Conservation (phyloP, 2,888 invertebrate genomes). For the Mechanitis mazaeus region DNA sequence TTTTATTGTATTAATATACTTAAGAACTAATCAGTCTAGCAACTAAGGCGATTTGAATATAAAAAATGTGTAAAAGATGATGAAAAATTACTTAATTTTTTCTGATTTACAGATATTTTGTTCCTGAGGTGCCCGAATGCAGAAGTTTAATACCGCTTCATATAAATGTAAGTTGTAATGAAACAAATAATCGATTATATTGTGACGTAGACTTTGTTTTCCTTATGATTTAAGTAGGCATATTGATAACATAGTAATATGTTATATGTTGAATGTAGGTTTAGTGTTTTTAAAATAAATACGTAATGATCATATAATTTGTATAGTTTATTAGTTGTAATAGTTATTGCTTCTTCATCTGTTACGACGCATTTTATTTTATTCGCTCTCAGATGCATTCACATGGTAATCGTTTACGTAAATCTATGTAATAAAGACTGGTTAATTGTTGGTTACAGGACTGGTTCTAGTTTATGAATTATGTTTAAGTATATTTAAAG, state of each 20-base stretch:
- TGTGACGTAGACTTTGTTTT: too few species aligned
- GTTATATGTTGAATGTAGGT: slow-evolving; percentile 6
- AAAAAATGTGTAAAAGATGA: too few species aligned
- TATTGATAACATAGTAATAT: too few species aligned
- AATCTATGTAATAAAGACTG: background rate
- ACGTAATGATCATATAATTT: slow-evolving; percentile 11
- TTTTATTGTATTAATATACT: too few species aligned
- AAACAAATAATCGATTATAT: background rate
- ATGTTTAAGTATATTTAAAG: too few species aligned
- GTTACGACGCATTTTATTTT: slow-evolving; percentile 1
- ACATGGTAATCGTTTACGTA: background rate
- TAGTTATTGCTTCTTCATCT: slow-evolving; percentile 12
- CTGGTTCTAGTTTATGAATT: slow-evolving; percentile 6
- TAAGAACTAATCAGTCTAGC: too few species aligned
- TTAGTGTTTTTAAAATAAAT: background rate
- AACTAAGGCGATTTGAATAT: too few species aligned
- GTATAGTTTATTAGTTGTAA: slow-evolving; percentile 9
- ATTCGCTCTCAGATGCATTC: slow-evolving; percentile 2
- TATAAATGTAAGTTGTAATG: slow-evolving; percentile 58
- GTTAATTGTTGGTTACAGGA: background rate
- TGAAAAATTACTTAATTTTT: too few species aligned
- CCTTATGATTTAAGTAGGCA: too few species aligned
- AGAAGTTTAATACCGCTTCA: slow-evolving; percentile 43
- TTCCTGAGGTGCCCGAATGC: slow-evolving; percentile 36
- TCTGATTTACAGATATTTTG: slow-evolving; percentile 45